Conservation (phyloP, 2,888 invertebrate genomes). For the Orchesellides sinensis region DNA sequence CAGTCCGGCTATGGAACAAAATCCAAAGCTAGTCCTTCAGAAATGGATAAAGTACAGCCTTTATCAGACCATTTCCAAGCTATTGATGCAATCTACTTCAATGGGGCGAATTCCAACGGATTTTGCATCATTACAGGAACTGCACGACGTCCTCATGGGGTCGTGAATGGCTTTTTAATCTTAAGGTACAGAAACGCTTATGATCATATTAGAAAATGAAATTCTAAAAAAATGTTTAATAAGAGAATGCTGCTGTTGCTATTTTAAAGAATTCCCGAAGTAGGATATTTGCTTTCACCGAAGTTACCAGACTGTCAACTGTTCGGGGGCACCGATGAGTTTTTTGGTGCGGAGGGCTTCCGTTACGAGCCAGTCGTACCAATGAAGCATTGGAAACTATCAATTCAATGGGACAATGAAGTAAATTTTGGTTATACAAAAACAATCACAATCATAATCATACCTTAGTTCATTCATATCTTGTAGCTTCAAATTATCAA, state of each 20-base stretch:
- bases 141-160: conserved; percentile 80
- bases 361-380: conserved; percentile 83
- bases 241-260: background rate
- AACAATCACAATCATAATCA: too few relatives aligned
- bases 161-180: conserved; percentile 82
- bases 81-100: conserved; percentile 83
- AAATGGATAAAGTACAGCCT: conserved; percentile 81
- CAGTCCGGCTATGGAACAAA: conserved; percentile 76
- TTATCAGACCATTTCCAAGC: conserved; percentile 81
- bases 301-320: conserved; percentile 85
- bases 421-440: conserved; percentile 74
- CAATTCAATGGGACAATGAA: conserved; percentile 84
- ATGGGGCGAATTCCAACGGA: conserved; percentile 81
- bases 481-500: background rate
- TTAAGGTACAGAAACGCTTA: conserved; percentile 78
- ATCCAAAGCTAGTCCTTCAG: conserved; percentile 75
- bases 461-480: too few relatives aligned
- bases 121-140: conserved; percentile 80
- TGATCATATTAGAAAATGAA: conserved; percentile 1
- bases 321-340: conserved; percentile 80
- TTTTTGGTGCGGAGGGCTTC: conserved; percentile 85
- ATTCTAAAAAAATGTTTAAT: conserved; percentile 1
- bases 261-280: conserved; percentile 80
- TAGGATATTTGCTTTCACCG: conserved; percentile 84
- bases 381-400: conserved; percentile 86